These are phyloP conservation scores for Pristionchus maxplancki DNA, from an alignment of 2,888 invertebrate genomes.

Conservation along the genomic window DNA sequence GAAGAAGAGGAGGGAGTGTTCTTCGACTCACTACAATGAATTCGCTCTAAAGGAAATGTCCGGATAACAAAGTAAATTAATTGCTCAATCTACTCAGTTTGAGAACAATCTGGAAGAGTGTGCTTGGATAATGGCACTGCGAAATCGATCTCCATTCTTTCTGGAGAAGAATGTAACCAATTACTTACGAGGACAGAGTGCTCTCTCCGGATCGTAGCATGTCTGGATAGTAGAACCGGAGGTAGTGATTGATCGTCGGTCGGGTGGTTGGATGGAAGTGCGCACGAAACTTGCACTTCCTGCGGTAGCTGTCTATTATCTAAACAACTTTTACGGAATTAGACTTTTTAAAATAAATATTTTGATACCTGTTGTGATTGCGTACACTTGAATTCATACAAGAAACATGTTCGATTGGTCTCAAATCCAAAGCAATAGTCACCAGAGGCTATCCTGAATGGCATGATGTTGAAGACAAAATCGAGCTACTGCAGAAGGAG, in stretches of 20 bases:
- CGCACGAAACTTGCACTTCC: background rate
- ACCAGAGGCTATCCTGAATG: conserved; percentile 38
- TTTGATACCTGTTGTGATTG: background rate
- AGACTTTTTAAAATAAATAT: background rate
- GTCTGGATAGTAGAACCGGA: conserved; percentile 42
- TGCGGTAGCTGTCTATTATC: conserved; percentile 33
- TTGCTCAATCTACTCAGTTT: background rate
- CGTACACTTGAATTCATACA: conserved; percentile 49
- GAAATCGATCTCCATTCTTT: background rate
- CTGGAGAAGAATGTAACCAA: background rate
- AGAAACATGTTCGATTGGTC: background rate
- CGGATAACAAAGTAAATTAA: background rate
- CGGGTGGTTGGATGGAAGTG: background rate
- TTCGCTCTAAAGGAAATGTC: background rate
- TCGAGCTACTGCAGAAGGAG: no score
- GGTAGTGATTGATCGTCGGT: conserved; percentile 39
- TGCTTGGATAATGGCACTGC: no score
- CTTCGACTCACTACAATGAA: background rate
- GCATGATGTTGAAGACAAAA: background rate
- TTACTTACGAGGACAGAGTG: conserved; percentile 33
- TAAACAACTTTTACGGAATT: background rate
- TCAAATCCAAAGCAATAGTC: conserved; percentile 44
- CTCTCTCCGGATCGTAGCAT: conserved; percentile 15
- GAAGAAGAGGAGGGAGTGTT: background rate
- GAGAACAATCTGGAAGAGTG: background rate